Percentiles rank a stretch among this genome's conserved stretches.
Conservation (phyloP, 2,113 vertebrate genomes). For the Dissostichus mawsoni region DNA sequence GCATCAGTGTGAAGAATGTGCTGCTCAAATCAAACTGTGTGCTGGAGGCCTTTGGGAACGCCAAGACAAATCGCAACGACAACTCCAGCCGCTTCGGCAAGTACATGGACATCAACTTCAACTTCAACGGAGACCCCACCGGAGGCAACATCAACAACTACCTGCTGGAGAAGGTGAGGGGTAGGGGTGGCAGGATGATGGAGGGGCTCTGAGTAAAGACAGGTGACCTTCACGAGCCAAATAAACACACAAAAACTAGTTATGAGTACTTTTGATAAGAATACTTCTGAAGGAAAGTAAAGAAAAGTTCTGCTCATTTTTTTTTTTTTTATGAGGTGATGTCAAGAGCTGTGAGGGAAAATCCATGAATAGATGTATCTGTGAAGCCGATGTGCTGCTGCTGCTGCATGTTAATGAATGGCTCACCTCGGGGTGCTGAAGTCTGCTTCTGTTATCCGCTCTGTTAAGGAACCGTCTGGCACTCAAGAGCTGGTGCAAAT, state of each 20-base stretch:
- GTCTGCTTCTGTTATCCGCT: slow-evolving; percentile 50
- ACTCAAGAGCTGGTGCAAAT: slow-evolving; percentile 25
- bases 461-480: slow-evolving; percentile 41
- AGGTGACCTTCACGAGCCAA: not conserved
- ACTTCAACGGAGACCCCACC: slow-evolving; percentile 94
- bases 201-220: not conserved
- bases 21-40: slow-evolving; percentile 95
- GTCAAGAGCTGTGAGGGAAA: slow-evolving; percentile 54
- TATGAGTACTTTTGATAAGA: not conserved
- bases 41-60: slow-evolving; percentile 94
- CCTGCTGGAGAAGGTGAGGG: slow-evolving; percentile 93
- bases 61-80: slow-evolving; percentile 96
- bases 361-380: slow-evolving; percentile 59
- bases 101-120: slow-evolving; percentile 99
- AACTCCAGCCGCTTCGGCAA: slow-evolving; percentile 97
- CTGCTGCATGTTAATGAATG: slow-evolving; percentile 45
- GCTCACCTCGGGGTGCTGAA: slow-evolving; percentile 47
- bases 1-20: slow-evolving; percentile 90
- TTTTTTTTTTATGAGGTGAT: no score
- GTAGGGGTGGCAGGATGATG: not conserved
- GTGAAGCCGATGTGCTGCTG: slow-evolving; percentile 33
- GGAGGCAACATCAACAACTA: slow-evolving; percentile 97
- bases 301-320: slow-evolving; percentile 50
- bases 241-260: not conserved
- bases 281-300: not conserved